Evolutionary conservation across 2,888 invertebrate species (phyloP), one percentile per base, ranked within the genome.

Genomic region (Cheilosia pagana): DNA sequence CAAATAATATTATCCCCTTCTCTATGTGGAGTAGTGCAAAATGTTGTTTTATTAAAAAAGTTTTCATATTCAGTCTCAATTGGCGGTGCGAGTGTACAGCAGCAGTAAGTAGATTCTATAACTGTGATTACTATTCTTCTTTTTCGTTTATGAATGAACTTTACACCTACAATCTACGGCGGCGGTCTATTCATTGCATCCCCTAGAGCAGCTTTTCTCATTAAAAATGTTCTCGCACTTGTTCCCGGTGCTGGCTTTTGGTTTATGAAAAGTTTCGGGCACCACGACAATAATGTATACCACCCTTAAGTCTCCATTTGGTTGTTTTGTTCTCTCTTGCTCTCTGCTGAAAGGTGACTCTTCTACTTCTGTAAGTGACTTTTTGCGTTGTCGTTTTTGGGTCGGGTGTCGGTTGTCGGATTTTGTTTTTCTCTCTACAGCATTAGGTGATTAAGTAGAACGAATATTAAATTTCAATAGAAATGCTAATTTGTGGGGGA

Each of bases 391-490:
- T 77, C 67, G 63, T 72, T 72, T 31, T 81, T 48, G 65, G 71
- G 53, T 82, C 48, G 67, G 52, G 41, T 70, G 14, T 28, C 48
- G 67, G 52, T 31, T 70, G 14, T 28, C 31, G 45, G 35, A 39
- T 48, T 53, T 53, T 19, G 35, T 63, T 21, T 59, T 41, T 59
- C 12, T n/a, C n/a, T 14, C 55, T 78, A 35, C 65, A 72, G 39
- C 79, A 72, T 82, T 77, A 82, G 82, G 72, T 82, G 82, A 77
- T 82, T 77, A 77, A 72, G 77, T 72, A 72, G 60, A 67, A 60
- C 57, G 43, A 81, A 76, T 62, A 77, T 62, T 50, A 43, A 83
- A 78, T 78, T 65, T 55, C 62, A 55, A 72, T 82, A 35, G 78
- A 78, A 78, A 82, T 82, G 82, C 72, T 72, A 77, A 77, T 72